Base-by-base conservation (phyloP, 2,888 invertebrate species). In the Lacanobia wlatinum region DNA sequence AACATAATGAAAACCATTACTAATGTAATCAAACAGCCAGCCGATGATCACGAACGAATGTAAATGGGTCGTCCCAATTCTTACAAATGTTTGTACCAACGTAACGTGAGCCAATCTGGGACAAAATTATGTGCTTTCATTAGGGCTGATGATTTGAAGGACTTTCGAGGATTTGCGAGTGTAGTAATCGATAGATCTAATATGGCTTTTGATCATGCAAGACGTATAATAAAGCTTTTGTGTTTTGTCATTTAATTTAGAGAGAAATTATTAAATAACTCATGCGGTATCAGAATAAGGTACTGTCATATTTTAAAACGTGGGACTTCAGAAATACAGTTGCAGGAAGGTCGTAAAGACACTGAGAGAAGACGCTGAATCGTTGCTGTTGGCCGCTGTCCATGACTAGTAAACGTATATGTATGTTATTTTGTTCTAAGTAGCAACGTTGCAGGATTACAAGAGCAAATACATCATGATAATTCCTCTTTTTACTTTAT, bases 51-150 rank as follows among this genome's bases (percentile, higher is more conserved):
- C 83, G 75, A 80, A 71, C 76, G 68, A 70, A 83, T 78, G 40
- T 73, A 73, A 76, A 74, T 83, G 65, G 82, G 74, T 72, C 78
- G 87, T 76, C 78, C 84, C 82, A 88, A 87, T 90, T 90, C 87
- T 83, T 78, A 80, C 79, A 73, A 83, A 73, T 55, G 78, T 79
- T 60, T 56, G 70, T 78, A 80, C 60, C 7, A 46, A 56, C n/a
- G 59, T 64, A 78, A 78, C 75, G 63, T 77, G 84, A 85, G 78
- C 71, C 81, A 80, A 84, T 70, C 77, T 82, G 67, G 85, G 80
- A 86, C 84, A 28, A 84, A 88, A 88, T 86, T 87, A 81, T 74
- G 65, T 63, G 76, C 53, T 78, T 72, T 58, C 60, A 62, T 71
- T 73, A 84, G 82, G 84, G 86, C 34, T 83, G 80, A 38, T 72